Evolutionary conservation across 23 tunicate species (phyloP), one percentile per base, ranked within the genome.

Genomic region (Styela clava): DNA sequence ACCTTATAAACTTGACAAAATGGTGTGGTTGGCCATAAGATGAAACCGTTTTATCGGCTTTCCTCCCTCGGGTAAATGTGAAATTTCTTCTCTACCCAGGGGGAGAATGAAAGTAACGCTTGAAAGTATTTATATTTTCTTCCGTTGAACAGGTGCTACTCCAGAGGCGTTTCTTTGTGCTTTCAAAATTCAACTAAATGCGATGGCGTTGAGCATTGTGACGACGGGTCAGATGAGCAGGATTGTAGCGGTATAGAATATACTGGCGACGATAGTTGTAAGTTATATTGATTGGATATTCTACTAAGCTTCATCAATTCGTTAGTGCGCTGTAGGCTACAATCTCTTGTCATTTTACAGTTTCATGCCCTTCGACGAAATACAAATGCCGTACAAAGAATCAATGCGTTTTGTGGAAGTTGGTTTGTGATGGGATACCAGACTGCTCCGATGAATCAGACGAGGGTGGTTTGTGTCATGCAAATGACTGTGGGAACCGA

Each of bases 381-480:
- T 76, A 76, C 2, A 25, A 51, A 52, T 76, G 81, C 44, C 63
- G 64, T 21, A 0, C 65, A 22, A 32, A 27, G 24, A 56, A 76
- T 0, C n/a, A 52, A 36, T 76, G 81, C 26, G 65, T 76, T 9
- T 2, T 56, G 1, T 76, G 81, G 81, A 44, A 52, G 0, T 1
- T 35, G 1, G 64, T 76, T 25, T 76, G 81, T 29, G 81, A 76
- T 52, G 64, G 64, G 0, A 25, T 16, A 18, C 16, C 12, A 7
- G 64, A 36, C 33, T 76, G 81, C 33, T 5, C n/a, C 12, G 81
- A 76, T 76, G 64, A 31, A 0, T 2, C 81, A 1, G 81, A 76
- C 64, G 81, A 76, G 27, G 81, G 65, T 9, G 81, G 81, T 44
- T 29, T 76, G 26, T 76, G 81, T 35, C 64, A 35, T 27, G 81